Evolutionary conservation across 2,797 vertebrate genomes (phyloP).

Genomic region (Lacerta bilineata): DNA sequence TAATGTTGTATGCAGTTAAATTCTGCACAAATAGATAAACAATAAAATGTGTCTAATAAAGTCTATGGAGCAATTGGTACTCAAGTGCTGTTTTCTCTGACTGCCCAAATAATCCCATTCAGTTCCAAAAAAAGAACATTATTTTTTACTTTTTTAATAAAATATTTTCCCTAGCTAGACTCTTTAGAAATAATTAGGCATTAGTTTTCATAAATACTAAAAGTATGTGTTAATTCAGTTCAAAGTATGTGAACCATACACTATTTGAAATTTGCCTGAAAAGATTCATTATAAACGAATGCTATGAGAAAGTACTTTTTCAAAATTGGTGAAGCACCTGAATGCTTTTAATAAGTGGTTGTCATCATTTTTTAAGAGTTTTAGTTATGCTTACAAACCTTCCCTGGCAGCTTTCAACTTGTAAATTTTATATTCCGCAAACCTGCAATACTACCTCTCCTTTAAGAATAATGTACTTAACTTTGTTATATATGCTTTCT

Average conservation of each 20-base stretch:
- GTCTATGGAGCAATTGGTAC: constrained; percentile 34
- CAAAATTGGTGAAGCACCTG: constrained; percentile 72
- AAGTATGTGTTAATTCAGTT: constrained; percentile 78
- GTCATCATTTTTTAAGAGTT: constrained; percentile 72
- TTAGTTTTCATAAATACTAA: constrained; percentile 75
- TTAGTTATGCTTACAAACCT: constrained; percentile 63
- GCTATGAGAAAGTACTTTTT: constrained; percentile 72
- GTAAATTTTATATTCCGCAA: constrained; percentile 70
- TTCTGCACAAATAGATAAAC: constrained; percentile 47
- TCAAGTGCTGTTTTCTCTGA: constrained; percentile 47
- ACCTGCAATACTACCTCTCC: constrained; percentile 71
- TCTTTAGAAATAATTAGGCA: constrained; percentile 78
- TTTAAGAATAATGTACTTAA: constrained; percentile 72
- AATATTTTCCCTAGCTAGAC: constrained; percentile 78
- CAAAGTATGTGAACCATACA: constrained; percentile 75
- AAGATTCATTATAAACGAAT: constrained; percentile 74
- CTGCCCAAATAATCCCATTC: constrained; percentile 52
- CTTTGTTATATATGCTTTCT: constrained; percentile 74
- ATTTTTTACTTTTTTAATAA: constrained; percentile 74
- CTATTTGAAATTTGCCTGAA: constrained; percentile 78
- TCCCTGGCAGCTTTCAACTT: constrained; percentile 70
- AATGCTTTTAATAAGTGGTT: constrained; percentile 71
- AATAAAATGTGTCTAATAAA: constrained; percentile 31
- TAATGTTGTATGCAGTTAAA: constrained; percentile 42
- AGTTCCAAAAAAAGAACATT: constrained; percentile 68